Conservation (phyloP, 2,888 invertebrate genomes). For the Xanthia togata region DNA sequence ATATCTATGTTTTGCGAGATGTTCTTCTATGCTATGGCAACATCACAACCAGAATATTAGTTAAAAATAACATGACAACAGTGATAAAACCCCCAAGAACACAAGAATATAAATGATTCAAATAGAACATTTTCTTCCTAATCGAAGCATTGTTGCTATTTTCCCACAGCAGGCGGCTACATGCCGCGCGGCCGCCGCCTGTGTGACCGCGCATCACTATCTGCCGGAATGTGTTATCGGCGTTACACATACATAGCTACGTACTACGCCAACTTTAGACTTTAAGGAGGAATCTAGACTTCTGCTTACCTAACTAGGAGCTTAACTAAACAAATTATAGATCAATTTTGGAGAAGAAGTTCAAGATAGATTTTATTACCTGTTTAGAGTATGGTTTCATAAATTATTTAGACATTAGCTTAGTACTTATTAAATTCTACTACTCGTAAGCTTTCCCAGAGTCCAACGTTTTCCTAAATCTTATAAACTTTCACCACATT, state of each 20-base stretch:
- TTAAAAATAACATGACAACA: neutral
- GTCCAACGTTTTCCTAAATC: neutral
- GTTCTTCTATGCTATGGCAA: neutral
- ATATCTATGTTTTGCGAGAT: neutral
- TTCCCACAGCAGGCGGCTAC: constrained; percentile 67
- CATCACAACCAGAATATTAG: neutral
- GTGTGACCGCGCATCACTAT: constrained; percentile 72
- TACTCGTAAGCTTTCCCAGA: neutral
- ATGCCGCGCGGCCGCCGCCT: constrained; percentile 61
- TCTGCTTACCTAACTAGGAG: neutral
- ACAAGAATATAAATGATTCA: neutral
- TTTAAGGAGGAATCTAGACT: constrained; percentile 13
- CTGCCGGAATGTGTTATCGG: constrained; percentile 70
- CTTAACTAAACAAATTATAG: neutral
- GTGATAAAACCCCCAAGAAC: neutral
- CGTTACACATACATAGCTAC: constrained; percentile 31
- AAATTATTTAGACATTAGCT: neutral
- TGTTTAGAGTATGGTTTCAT: neutral
- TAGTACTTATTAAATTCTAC: neutral
- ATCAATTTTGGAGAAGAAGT: neutral
- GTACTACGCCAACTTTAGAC: neutral
- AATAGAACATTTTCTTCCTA: constrained; percentile 2
- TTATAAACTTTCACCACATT: neutral
- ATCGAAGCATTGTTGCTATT: constrained; percentile 11
- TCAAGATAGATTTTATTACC: neutral